Base-by-base conservation (phyloP, 2,797 vertebrate genomes). In the Momotus momota region DNA sequence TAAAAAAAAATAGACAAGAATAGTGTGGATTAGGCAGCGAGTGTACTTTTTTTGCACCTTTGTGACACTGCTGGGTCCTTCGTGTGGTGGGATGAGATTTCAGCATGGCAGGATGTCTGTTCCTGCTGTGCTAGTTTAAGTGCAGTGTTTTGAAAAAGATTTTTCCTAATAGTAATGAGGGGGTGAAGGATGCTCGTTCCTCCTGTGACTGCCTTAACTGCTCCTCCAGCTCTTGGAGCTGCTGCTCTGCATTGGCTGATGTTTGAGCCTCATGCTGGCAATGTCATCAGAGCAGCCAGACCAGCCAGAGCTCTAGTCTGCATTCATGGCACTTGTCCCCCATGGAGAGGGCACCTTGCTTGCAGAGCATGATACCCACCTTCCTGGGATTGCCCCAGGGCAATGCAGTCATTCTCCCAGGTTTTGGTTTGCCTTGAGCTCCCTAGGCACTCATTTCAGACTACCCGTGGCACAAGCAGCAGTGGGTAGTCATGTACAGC, bases 341-440 rank as follows among this genome's bases (percentile, higher is more conserved):
- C 27, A 3, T 19, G 4, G 25, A 18, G 40, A 48, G 19, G 48
- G 3, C 0, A 1, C 8, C 12, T n/a, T 5, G 10, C 9, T 35
- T n/a, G 8, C 33, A 46, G 9, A 73, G 3, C 0, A 0, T 25
- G 12, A 17, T 26, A 35, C 13, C 6, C 5, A 9, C 31, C 10
- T 49, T 33, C 23, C 10, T 27, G 17, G 17, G 23, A 57, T 27
- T 22, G 11, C 21, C 10, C 4, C 17, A 43, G 23, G 23, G 20
- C 26, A 31, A 27, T 0, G 0, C 0, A 0, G 7, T 20, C 29
- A 62, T 9, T 12, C 11, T 57, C 10, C 11, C 14, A 88, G 17
- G 17, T 8, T 12, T 73, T 73, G 12, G 7, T 51, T 70, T 78
- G 6, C 16, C 20, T 38, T 55, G n/a, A 77, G 40, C 14, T 69